Conservation (phyloP, 2,797 vertebrate species). For the Enteromius trimaculatus region DNA sequence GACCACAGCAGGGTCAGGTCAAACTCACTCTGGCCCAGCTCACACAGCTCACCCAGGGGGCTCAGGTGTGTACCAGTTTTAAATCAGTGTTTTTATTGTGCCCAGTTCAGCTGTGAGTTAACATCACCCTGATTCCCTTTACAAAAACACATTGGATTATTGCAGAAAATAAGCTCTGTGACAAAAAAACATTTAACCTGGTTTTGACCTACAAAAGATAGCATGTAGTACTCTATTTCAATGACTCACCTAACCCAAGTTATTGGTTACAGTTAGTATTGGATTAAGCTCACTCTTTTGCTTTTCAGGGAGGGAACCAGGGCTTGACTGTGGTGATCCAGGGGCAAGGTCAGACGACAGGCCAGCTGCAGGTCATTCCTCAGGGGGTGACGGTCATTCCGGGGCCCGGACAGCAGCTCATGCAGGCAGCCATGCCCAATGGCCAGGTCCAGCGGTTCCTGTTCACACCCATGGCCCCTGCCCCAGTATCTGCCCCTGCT, state of each 20-base stretch:
- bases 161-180: not conserved
- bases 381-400: constrained; percentile 94
- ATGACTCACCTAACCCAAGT: not conserved
- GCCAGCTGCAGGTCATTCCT: constrained; percentile 95
- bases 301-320: constrained; percentile 88
- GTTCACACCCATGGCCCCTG: constrained; percentile 86
- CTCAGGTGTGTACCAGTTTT: constrained; percentile 78
- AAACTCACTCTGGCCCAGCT: constrained; percentile 98
- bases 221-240: not conserved
- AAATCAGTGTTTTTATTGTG: not conserved
- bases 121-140: not conserved
- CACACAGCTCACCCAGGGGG: constrained; percentile 92
- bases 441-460: constrained; percentile 97
- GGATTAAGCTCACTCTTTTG: not conserved
- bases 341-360: constrained; percentile 96
- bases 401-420: constrained; percentile 94
- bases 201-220: not conserved
- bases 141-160: not conserved
- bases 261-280: not conserved
- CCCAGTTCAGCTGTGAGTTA: not conserved
- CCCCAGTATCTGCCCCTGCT: constrained; percentile 51
- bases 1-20: constrained; percentile 96
- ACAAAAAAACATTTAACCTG: not conserved
- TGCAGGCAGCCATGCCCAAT: constrained; percentile 99
- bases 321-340: constrained; percentile 98